Evolutionary conservation across 2,113 vertebrate genomes (phyloP).

Genomic region (Chloebia gouldiae): DNA sequence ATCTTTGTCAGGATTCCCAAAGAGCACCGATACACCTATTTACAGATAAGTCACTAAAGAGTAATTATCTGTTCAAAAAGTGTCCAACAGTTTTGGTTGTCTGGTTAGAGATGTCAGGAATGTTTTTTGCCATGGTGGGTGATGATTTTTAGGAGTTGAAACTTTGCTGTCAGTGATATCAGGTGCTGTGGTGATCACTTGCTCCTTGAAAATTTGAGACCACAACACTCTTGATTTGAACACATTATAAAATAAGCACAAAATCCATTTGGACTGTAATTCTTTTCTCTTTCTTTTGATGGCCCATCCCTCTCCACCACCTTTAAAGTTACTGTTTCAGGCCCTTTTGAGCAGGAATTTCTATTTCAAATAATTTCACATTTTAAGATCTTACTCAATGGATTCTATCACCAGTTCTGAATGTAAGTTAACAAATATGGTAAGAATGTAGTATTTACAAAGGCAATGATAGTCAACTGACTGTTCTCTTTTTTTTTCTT

Average conservation of each 20-base stretch:
- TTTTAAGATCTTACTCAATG: neutral
- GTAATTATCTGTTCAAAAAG: neutral
- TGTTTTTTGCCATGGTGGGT: neutral
- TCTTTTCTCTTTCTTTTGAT: neutral
- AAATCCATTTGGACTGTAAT: neutral
- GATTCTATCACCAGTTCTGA: neutral
- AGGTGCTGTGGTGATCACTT: neutral
- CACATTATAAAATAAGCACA: neutral
- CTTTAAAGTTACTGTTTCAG: neutral
- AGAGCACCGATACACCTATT: fast-evolving
- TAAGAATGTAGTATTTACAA: neutral
- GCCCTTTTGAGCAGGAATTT: neutral
- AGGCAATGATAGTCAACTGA: neutral
- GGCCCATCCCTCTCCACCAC: fast-evolving
- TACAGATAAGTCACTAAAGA: neutral
- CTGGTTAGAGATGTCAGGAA: neutral
- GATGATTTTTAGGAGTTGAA: neutral
- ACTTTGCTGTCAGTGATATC: neutral
- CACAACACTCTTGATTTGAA: neutral
- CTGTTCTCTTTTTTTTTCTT: neutral
- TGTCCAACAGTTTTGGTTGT: neutral
- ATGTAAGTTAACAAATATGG: neutral
- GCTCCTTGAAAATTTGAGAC: neutral
- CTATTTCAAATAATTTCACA: neutral
- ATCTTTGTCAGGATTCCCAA: neutral